phyloP scores from a whole-genome alignment of 2,888 invertebrate species.

The Phorcus lineatus region DNA sequence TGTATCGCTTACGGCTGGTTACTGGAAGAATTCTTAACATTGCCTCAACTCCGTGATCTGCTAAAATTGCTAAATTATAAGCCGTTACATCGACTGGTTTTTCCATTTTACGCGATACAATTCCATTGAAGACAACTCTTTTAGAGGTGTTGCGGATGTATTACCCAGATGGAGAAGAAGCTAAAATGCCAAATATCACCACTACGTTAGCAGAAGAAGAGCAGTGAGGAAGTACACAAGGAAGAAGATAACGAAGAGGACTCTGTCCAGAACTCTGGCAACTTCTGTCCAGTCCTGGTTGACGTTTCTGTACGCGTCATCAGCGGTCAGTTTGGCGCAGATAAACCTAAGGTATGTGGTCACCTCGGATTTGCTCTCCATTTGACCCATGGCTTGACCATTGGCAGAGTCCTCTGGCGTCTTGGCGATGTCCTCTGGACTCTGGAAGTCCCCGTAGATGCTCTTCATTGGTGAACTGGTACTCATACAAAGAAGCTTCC shows the following conservation, averaged over 20 bases:
- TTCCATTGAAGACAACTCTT: no score
- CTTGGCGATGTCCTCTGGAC: background rate
- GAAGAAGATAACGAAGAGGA: conserved; percentile 40
- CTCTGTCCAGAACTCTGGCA: conserved; percentile 40
- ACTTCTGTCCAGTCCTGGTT: conserved; percentile 45
- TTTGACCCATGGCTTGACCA: background rate
- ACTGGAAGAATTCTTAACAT: no score
- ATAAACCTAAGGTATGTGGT: conserved; percentile 36
- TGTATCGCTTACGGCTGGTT: no score
- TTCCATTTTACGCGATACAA: no score
- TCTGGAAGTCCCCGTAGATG: conserved; percentile 29
- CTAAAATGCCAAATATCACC: no score
- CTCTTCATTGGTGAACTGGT: conserved; percentile 38
- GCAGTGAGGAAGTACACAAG: conserved; percentile 41
- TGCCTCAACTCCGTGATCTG: no score
- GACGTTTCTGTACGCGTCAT: conserved; percentile 37
- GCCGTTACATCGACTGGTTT: no score
- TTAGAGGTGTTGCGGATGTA: no score
- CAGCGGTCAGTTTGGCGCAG: conserved; percentile 42
- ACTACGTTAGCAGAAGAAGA: conserved; percentile 30
- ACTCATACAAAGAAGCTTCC: conserved; percentile 40
- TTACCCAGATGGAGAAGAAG: no score
- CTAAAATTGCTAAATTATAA: no score
- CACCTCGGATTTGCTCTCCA: conserved; percentile 26
- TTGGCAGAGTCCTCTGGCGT: background rate